Evolutionary conservation across 2,888 invertebrate genomes (phyloP), one percentile per base, ranked within the genome.

Genomic region (Creontiades dilutus): DNA sequence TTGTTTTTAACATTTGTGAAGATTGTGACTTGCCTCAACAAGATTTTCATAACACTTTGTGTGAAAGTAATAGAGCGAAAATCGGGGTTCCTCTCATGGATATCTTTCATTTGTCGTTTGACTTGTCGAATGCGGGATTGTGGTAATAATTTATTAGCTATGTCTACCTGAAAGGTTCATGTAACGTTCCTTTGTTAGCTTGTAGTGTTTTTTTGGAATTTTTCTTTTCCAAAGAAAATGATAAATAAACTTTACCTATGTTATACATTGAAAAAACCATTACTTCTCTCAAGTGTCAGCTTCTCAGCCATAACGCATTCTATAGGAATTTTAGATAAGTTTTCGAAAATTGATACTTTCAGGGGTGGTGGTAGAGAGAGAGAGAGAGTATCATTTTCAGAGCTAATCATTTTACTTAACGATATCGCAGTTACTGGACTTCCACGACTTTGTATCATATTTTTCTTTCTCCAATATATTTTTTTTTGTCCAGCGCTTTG

Each of bases 261-360:
- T 85, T 85, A 85, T 85, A 85, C 85, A 85, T 85, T 85, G 85
- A 85, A 85, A 85, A 85, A 85, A 85, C 85, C 82, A 82, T 82
- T 52, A 48, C 52, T 13, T 47, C 9, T 80, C 13, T 19, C 27
- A 68, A 9, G 47, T 47, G 82, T 82, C 82, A 82, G 82, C 47
- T 48, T 48, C 23, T 82, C 82, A 52, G 0, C 52, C 48, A 11
- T 14, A 23, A 19, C 46, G 27, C 37, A 37, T 37, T 37, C 7
- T 2, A 37, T 37, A 4, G 37, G n/a, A 80, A 12, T 28, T 80
- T 19, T 19, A 27, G 23, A 47, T 52, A 9, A 5, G 11, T 23
- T 23, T 23, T 68, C 11, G 68, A 68, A 52, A 23, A 68, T 68
- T 68, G 19, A 27, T 68, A 13, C 23, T 11, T 0, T n/a, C n/a